Percentiles rank a stretch among this genome's conserved stretches.
These are phyloP conservation scores for Gymnorhina tibicen DNA, from an alignment of 2,113 vertebrate genomes.

Conservation along the genomic window DNA sequence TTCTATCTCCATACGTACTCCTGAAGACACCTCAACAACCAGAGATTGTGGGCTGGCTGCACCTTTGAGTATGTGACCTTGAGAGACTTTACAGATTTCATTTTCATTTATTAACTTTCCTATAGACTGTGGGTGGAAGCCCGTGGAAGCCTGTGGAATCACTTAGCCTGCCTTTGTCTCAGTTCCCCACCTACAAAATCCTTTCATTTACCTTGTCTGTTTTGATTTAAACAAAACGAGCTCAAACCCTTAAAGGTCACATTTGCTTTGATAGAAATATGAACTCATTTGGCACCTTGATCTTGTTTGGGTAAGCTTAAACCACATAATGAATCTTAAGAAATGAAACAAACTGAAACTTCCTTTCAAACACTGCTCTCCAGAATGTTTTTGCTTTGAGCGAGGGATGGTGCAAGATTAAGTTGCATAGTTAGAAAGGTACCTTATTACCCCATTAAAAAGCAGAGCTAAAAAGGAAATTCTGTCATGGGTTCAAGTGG, in stretches of 20 bases:
- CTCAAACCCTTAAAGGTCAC: neutral
- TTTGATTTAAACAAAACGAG: conserved; percentile 4
- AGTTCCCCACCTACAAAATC: neutral
- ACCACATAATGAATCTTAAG: neutral
- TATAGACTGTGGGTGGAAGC: neutral
- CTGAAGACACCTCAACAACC: neutral
- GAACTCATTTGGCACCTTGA: neutral
- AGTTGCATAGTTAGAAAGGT: neutral
- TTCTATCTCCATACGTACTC: neutral
- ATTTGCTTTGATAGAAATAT: neutral
- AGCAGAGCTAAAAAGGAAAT: neutral
- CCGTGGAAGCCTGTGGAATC: neutral
- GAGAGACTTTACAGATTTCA: neutral
- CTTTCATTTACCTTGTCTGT: neutral
- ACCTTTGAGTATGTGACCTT: neutral
- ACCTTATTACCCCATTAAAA: neutral
- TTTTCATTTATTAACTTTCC: neutral
- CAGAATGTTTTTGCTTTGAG: neutral
- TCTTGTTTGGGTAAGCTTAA: neutral
- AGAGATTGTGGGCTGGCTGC: neutral
- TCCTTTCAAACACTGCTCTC: neutral
- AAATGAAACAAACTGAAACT: neutral
- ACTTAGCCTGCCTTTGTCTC: neutral
- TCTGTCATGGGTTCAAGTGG: neutral
- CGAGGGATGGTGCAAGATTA: neutral